Evolutionary conservation across 2,888 invertebrate species (phyloP), one percentile per base, ranked within the genome.

Genomic region (Cistogaster globosa): DNA sequence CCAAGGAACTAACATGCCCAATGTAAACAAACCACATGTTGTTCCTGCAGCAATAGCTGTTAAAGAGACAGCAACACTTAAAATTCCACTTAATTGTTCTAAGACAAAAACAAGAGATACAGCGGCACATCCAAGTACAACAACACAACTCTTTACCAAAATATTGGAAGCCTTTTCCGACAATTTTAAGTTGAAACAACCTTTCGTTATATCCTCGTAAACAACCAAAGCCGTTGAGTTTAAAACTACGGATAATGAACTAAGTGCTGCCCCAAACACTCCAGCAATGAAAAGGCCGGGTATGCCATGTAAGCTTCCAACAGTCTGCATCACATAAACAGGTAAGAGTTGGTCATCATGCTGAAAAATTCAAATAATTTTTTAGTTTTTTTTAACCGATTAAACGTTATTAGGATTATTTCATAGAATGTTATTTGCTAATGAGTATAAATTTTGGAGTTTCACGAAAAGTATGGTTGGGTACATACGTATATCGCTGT

Each of bases 241-340:
- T 51, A 98, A 93, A 1, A 97, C 97, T 1, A 97, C 97, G 0
- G 98, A 97, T 48, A 98, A 93, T 0, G 98, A 97, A 91, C 98
- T 98, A 69, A 98, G 93, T 2, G 97, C 97, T 18, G 97, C 98
- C 58, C 97, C 97, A 91, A 98, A 98, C 4, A 98, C 96, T 16
- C 97, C 92, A 22, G 98, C 97, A 5, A 98, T 94, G 90, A 98
- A 98, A 8, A 98, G 94, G 0, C 98, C 98, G 0, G 97, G 95
- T 65, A 98, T 93, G 0, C 98, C 98, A 6, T 95, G 95, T 48
- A 96, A 91, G 87, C 94, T 93, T 7, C 94, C 94, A 26, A 97
- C 94, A 42, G 95, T 95, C 90, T 97, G 96, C 93, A 97, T 97
- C 63, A 97, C 97, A 91, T 96, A 97, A 60, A 97, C 94, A 0